Conservation (phyloP, 2,888 invertebrate genomes). For the Callyntrura guangdongensis region DNA sequence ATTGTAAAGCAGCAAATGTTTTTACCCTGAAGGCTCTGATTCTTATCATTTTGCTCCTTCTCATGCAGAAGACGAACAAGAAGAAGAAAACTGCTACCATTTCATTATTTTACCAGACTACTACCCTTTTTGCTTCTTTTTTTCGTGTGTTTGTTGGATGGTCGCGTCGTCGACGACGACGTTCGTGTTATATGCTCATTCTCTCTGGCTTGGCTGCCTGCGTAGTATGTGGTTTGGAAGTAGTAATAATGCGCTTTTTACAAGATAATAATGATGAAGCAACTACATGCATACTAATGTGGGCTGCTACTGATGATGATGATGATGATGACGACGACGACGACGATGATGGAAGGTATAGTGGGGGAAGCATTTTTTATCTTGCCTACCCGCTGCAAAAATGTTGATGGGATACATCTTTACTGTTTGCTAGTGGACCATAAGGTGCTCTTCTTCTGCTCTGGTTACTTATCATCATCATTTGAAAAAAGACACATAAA, state of each 20-base stretch:
- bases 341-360: not conserved
- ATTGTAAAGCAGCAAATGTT: not conserved
- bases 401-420: not conserved
- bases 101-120: slow-evolving; percentile 31
- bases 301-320: not conserved
- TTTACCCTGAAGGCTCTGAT: slow-evolving; percentile 84
- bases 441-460: slow-evolving; percentile 37
- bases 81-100: slow-evolving; percentile 69
- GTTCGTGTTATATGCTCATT: slow-evolving; percentile 37
- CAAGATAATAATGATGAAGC: slow-evolving; percentile 47
- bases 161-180: no score
- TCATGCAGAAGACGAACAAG: slow-evolving; percentile 33
- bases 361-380: not conserved
- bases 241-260: slow-evolving; percentile 43
- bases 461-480: not conserved
- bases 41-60: slow-evolving; percentile 81
- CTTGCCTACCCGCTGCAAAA: not conserved
- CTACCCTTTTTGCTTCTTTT: slow-evolving; percentile 52
- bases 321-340: not conserved
- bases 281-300: slow-evolving; percentile 53
- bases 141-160: not conserved
- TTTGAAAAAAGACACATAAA: not conserved
- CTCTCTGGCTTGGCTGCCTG: not conserved
- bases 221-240: not conserved
- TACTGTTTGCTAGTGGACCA: slow-evolving; percentile 15